A percentile compares a stretch with the other conserved stretches of the same genome.
These are phyloP conservation scores for Gadus chalcogrammus DNA, from an alignment of 2,113 vertebrate genomes.

Conservation along the genomic window DNA sequence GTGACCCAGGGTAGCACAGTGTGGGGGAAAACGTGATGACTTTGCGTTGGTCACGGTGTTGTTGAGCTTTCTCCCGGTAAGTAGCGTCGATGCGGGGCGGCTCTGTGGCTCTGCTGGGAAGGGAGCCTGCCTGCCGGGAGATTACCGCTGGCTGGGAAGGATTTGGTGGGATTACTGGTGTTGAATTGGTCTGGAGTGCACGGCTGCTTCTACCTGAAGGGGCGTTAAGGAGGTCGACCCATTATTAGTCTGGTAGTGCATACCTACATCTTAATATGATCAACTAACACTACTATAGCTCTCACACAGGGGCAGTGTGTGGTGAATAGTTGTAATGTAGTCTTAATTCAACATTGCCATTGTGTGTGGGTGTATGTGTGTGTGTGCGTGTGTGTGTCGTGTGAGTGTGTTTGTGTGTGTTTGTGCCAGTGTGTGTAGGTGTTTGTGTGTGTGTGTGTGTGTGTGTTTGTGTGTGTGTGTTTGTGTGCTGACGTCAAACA, in stretches of 20 bases:
- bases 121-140: conserved; percentile 37
- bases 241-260: no score
- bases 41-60: no score
- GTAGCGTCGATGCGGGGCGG: conserved; percentile 13
- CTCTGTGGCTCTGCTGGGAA: conserved; percentile 16
- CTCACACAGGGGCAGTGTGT: no score
- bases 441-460: neutral
- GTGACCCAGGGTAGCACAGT: no score
- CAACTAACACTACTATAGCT: no score
- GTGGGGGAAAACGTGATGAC: no score
- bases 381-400: neutral
- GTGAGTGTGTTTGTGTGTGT: neutral
- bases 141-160: conserved; percentile 54
- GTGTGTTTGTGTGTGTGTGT: neutral
- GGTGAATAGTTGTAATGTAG: no score
- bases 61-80: conserved; percentile 5
- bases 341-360: no score
- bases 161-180: conserved; percentile 60
- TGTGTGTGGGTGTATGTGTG: neutral
- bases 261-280: no score
- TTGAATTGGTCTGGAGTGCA: conserved; percentile 55
- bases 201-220: conserved; percentile 7
- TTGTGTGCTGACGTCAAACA: no score
- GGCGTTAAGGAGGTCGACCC: conserved; percentile 7
- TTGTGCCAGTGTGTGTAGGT: neutral